Base-by-base conservation (phyloP, 2,797 vertebrate genomes). In the Enteromius viviparus region DNA sequence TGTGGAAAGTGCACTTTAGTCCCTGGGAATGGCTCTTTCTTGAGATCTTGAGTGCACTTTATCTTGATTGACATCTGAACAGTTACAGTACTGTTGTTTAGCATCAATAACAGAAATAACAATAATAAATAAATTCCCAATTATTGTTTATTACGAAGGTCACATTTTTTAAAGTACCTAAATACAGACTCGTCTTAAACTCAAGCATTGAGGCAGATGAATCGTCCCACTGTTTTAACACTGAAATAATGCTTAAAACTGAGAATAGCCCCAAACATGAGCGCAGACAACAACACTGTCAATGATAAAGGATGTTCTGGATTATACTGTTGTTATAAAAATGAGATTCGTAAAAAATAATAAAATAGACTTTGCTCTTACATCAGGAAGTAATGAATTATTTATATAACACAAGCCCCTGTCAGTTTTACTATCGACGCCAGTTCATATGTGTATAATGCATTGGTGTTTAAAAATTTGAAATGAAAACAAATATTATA, bases 71-170 rank as follows among this genome's bases (percentile, higher is more conserved):
- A 72, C 17, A 62, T 53, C 21, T 17, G 3, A 70, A 17, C 23
- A 69, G n/a, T 9, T 40, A 15, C 51, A 53, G n/a, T 14, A 42
- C 79, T 32, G 23, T 34, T 71, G 26, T 64, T 64, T 32, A 64
- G 14, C 62, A 32, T 64, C 23, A 76, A 53, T 66, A 17, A 65
- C n/a, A 76, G 8, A 29, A 42, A 45, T 21, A 51, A 37, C 34
- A 29, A 34, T n/a, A 15, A 53, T 34, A 51, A 15, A 53, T 34
- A 51, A 11, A 14, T 51, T 45, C 34, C 71, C 75, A 75, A 81
- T 69, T 69, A 79, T 66, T 76, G 81, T 89, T 88, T 88, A 89
- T 89, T 88, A 89, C 74, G 69, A 87, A 89, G 83, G 66, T 69
- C 69, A 87, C 85, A 9, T 74, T 23, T 12, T 47, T 47, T 81